These are phyloP conservation scores for Belgica antarctica DNA, from an alignment of 2,888 invertebrate species.

Conservation along the genomic window DNA sequence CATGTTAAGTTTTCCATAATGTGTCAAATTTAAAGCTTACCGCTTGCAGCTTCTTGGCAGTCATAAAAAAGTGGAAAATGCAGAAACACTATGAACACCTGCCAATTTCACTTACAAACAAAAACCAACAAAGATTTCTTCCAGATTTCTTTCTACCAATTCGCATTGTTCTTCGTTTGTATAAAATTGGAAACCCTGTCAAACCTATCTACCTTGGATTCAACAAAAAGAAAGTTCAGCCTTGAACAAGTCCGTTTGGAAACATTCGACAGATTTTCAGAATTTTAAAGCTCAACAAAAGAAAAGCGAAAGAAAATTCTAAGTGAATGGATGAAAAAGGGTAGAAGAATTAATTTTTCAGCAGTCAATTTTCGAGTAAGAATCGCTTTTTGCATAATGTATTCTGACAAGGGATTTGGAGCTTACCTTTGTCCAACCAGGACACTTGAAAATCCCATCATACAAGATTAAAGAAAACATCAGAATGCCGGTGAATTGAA, in stretches of 20 bases:
- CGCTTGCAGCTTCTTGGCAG: no score
- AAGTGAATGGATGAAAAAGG: slow-evolving; percentile 8
- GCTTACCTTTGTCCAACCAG: neutral
- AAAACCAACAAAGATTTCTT: no score
- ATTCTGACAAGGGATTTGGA: slow-evolving; percentile 12
- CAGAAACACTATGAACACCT: no score
- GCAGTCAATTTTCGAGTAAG: slow-evolving; percentile 25
- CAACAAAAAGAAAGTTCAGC: slow-evolving; percentile 14
- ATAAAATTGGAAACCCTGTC: no score
- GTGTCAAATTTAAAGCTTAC: no score
- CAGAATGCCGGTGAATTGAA: neutral
- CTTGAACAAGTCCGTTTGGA: neutral
- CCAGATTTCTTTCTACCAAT: no score
- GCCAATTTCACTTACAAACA: no score
- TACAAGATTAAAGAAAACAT: neutral
- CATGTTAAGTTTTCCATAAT: no score
- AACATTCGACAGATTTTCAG: neutral
- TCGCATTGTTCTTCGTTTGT: no score
- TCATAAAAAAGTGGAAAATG: no score
- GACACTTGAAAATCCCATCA: neutral
- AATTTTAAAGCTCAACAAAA: neutral
- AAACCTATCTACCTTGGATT: no score
- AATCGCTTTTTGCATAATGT: slow-evolving; percentile 23
- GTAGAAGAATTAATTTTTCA: slow-evolving; percentile 35
- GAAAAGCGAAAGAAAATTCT: neutral